A percentile compares a stretch with the other conserved stretches of the same genome.
These are phyloP conservation scores for Thalassoma bifasciatum DNA, from an alignment of 2,113 vertebrate species.

Conservation along the genomic window DNA sequence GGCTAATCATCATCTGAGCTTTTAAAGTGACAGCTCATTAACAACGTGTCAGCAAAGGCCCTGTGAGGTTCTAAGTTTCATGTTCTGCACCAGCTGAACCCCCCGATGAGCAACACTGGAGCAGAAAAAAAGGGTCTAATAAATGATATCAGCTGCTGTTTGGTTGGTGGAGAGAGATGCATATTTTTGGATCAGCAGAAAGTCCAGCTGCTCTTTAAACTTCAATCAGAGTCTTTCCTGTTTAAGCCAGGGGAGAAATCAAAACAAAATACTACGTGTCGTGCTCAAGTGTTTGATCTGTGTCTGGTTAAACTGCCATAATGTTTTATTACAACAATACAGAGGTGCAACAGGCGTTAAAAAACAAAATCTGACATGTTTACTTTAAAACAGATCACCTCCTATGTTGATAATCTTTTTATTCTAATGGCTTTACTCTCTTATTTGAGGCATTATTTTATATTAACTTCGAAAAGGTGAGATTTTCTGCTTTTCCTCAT, in stretches of 20 bases:
- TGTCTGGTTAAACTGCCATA: background rate
- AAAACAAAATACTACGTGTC: background rate
- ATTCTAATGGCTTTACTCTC: too few species aligned
- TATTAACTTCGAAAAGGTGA: too few species aligned
- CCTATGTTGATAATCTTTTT: too few species aligned
- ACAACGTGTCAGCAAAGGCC: slow-evolving; percentile 3
- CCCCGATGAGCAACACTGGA: background rate
- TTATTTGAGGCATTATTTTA: too few species aligned
- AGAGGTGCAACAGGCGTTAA: background rate
- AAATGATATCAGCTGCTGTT: slow-evolving; percentile 26
- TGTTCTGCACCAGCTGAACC: background rate
- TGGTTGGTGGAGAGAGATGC: background rate
- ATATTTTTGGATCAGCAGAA: slow-evolving; percentile 2
- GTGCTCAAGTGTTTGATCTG: background rate
- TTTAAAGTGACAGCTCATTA: background rate
- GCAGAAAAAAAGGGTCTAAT: background rate
- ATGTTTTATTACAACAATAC: background rate
- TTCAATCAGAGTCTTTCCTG: slow-evolving; percentile 1
- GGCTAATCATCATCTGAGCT: background rate
- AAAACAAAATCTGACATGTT: too few species aligned
- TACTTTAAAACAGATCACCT: too few species aligned
- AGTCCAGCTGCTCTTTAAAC: slow-evolving; percentile 1
- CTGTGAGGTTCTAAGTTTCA: background rate
- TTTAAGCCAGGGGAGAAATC: background rate
- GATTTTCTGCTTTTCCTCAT: too few species aligned